Evolutionary conservation across 2,888 invertebrate species (phyloP), one percentile per base, ranked within the genome.

Genomic region (Luperina nickerlii): DNA sequence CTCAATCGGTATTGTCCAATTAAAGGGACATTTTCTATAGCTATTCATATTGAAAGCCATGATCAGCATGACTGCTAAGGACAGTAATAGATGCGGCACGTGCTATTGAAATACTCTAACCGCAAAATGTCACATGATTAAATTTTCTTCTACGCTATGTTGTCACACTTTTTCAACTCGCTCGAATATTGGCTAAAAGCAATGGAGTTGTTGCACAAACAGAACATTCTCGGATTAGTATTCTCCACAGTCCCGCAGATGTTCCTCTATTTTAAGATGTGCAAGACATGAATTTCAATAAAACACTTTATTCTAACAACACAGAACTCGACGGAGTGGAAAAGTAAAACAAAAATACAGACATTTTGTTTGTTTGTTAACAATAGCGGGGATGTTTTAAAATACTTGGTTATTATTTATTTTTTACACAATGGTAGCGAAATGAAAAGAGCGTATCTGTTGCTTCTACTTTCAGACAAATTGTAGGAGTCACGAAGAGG

Each of bases 231-330:
- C 8, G 62, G 42, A 79, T 88, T 87, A 87, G 86, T 88, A 88
- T 89, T 88, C 87, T 32, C 11, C 67, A 65, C 76, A 57, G 78
- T 65, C 57, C 63, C 70, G 32, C 87, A 87, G 85, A 89, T 83
- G 89, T 76, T 88, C 72, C 71, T 81, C 76, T 79, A 85, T 85
- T 83, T 83, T 79, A 77, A 81, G 76, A 85, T 68, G 85, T 83
- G 79, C 87, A 87, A 87, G 85, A 86, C 81, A 75, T 76, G 88
- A 87, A 85, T 88, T 87, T 88, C 81, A 88, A 88, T 88, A 87
- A 87, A 87, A 86, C 79, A 85, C 79, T 87, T 83, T 87, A 81
- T 69, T 71, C 73, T 69, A 62, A 79, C 74, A 77, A 77, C 76
- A 79, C 69, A 73, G 24, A 69, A 81, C 65, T 70, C 79, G 62